Evolutionary conservation across 2,797 vertebrate genomes (phyloP).

Genomic region (Sebastes hopkinsi): DNA sequence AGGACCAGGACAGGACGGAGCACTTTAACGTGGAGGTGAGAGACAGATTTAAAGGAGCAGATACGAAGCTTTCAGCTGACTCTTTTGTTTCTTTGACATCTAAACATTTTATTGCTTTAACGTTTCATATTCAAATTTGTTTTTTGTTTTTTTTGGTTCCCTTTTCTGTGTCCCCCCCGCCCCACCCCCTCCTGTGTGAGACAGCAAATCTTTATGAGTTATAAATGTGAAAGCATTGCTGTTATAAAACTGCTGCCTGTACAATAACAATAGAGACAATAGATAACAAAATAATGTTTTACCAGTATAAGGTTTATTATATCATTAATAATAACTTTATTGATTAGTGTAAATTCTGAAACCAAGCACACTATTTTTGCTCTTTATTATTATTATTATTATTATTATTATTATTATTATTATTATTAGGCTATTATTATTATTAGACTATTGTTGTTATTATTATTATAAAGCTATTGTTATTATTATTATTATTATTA

Average conservation of each 20-base stretch:
- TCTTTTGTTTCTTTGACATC: not conserved
- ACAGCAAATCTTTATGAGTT: not conserved
- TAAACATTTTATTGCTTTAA: not conserved
- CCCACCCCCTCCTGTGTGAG: not conserved
- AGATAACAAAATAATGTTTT: not conserved
- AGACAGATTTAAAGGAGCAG: not conserved
- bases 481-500: not conserved
- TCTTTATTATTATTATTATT: not conserved
- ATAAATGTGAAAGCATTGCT: not conserved
- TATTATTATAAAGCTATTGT: not conserved
- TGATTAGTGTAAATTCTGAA: not conserved
- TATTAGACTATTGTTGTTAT: not conserved
- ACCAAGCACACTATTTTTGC: not conserved
- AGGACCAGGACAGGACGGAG: not conserved
- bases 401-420: not conserved
- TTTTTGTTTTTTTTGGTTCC: not conserved
- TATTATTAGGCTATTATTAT: not conserved
- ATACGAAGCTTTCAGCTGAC: not conserved
- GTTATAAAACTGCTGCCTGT: not conserved
- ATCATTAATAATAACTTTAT: not conserved
- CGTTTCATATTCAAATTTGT: not conserved
- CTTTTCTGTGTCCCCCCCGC: not conserved
- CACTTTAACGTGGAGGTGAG: constrained; percentile 40
- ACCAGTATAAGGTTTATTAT: not conserved
- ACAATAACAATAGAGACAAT: not conserved